Conservation (phyloP, 2,113 vertebrate species). For the Thoracochromis brauschi region DNA sequence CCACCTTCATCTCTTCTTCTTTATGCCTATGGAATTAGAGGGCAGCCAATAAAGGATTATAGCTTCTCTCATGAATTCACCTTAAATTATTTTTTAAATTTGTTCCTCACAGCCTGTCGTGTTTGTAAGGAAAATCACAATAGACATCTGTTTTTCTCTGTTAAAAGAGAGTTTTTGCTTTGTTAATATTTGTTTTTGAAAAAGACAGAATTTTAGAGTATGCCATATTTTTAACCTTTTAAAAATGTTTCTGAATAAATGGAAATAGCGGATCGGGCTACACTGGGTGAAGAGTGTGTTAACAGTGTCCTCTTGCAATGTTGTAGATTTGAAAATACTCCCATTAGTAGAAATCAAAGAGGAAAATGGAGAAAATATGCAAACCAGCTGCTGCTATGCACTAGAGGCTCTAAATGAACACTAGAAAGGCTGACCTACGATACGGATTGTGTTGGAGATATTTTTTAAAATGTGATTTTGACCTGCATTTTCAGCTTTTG, state of each 20-base stretch:
- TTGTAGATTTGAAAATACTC: neutral
- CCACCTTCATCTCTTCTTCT: neutral
- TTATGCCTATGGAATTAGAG: neutral
- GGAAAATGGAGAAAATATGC: neutral
- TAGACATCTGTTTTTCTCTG: neutral
- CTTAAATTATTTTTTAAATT: neutral
- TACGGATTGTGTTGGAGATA: neutral
- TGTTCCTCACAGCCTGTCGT: neutral
- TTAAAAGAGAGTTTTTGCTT: neutral
- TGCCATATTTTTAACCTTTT: neutral
- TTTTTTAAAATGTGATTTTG: neutral
- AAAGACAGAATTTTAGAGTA: neutral
- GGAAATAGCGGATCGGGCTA: neutral
- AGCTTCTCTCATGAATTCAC: neutral
- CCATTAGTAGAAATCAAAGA: neutral
- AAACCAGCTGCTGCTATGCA: neutral
- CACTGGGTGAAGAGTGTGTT: neutral
- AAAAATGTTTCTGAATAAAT: neutral
- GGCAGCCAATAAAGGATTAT: neutral
- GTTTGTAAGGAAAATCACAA: neutral
- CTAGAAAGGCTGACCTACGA: neutral
- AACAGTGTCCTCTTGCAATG: neutral
- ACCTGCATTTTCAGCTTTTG: neutral
- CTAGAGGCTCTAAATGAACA: neutral
- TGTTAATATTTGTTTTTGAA: neutral